Percentiles rank a stretch among this genome's conserved stretches.
phyloP scores from a whole-genome alignment of 2,113 vertebrate genomes.

The Charina bottae region DNA sequence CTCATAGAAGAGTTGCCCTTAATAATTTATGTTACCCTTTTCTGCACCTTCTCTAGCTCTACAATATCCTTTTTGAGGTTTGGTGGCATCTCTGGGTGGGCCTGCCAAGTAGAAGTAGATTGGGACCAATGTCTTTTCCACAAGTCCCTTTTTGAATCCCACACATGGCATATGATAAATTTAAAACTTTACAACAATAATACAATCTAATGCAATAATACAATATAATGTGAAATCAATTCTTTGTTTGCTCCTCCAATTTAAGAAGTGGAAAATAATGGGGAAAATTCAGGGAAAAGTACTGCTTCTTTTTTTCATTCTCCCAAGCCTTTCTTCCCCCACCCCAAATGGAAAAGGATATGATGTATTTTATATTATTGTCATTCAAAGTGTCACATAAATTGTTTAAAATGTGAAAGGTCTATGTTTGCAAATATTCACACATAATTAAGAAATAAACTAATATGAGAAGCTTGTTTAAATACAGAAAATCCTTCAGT shows the following conservation, averaged over 20 bases:
- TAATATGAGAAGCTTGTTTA: not conserved
- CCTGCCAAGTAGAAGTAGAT: not conserved
- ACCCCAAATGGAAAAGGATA: not conserved
- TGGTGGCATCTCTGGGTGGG: not conserved
- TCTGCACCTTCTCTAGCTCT: not conserved
- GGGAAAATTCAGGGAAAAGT: not conserved
- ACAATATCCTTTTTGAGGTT: not conserved
- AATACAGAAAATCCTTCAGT: not conserved
- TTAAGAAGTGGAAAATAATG: not conserved
- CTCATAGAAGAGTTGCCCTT: not conserved
- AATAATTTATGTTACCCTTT: not conserved
- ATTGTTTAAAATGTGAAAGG: not conserved
- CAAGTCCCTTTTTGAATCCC: not conserved
- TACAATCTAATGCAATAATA: not conserved
- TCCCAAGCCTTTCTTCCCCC: not conserved
- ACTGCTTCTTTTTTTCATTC: not conserved
- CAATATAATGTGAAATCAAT: not conserved
- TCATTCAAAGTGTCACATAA: not conserved
- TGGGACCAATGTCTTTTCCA: not conserved
- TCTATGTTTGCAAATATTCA: not conserved
- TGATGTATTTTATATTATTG: not conserved
- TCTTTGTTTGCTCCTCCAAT: not conserved
- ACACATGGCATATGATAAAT: not conserved
- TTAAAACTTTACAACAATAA: not conserved
- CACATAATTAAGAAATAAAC: not conserved